Evolutionary conservation across 2,113 vertebrate genomes (phyloP), one percentile per base, ranked within the genome.

Genomic region (Sitta europaea): DNA sequence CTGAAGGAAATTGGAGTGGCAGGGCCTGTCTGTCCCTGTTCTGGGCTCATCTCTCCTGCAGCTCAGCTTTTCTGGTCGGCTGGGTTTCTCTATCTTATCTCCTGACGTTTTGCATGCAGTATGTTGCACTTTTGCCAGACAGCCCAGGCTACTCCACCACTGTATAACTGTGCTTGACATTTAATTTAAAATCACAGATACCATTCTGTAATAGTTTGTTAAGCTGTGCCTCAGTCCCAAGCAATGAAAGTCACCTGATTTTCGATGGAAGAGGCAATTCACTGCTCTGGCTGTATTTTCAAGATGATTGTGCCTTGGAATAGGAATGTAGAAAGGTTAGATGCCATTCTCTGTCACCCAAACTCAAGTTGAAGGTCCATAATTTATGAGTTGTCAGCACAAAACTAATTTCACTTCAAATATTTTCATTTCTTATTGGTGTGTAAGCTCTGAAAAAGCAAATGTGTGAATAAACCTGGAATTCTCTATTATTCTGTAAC

Each of bases 171-270:
- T 45, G 72, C 80, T 94, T 98, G 97, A 97, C 97, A 97, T 97
- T 97, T 97, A 96, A 96, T 97, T 98, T 96, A 87, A 96, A 97
- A 97, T 93, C 75, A 79, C 97, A 97, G 77, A 91, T 92, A 90
- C 85, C 74, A 33, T 82, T 96, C 91, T 63, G 74, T 94, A 92
- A 90, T 85, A 89, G 91, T 97, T 97, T 95, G 73, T 94, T 95
- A 96, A 97, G 59, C 76, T 92, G 31, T 78, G 68, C 81, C 74
- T 96, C 63, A 54, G 63, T 59, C 93, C 48, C 77, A 38, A 70
- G 83, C 86, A 67, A 59, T 8, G 8, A 43, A 95, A 89, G 83
- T 79, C 96, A 86, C 78, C 68, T 95, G 83, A 50, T 77, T 58
- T 88, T 94, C 84, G 50, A 83, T 71, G 93, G 78, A 89, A 76